Conservation (phyloP, 1,140 invertebrate genomes). For the Akabosia matsudoensis region DNA sequence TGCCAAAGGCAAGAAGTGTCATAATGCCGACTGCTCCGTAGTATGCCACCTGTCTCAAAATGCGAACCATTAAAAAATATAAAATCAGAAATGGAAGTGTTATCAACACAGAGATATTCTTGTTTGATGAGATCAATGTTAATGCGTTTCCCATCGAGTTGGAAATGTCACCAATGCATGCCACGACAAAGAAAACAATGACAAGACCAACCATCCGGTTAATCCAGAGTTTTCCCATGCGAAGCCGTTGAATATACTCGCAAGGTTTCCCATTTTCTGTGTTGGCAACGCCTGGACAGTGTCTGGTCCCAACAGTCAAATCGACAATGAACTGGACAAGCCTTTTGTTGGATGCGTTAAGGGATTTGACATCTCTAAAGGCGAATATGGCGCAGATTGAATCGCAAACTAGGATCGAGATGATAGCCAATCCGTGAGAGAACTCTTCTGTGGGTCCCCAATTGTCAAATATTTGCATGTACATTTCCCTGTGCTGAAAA, state of each 20-base stretch:
- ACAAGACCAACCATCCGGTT: not conserved
- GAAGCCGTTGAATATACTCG: not conserved
- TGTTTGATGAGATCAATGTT: not conserved
- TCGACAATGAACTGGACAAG: not conserved
- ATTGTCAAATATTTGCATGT: not conserved
- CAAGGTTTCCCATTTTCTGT: not conserved
- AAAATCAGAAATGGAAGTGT: not conserved
- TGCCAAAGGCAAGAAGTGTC: not conserved
- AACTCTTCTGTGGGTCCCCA: not conserved
- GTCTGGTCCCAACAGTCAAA: not conserved
- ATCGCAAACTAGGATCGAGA: not conserved
- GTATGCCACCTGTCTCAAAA: not conserved
- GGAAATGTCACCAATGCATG: not conserved
- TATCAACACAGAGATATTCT: not conserved
- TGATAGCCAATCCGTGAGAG: not conserved
- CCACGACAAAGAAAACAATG: not conserved
- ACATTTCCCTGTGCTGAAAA: not conserved
- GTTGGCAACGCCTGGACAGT: not conserved
- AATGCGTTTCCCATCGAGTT: not conserved
- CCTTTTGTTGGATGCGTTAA: not conserved
- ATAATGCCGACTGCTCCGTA: not conserved
- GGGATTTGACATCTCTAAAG: not conserved
- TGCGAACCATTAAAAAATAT: not conserved
- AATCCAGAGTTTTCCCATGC: not conserved
- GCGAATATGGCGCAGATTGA: not conserved